Conservation (phyloP, 2,888 invertebrate species). For the Graphium colonna region DNA sequence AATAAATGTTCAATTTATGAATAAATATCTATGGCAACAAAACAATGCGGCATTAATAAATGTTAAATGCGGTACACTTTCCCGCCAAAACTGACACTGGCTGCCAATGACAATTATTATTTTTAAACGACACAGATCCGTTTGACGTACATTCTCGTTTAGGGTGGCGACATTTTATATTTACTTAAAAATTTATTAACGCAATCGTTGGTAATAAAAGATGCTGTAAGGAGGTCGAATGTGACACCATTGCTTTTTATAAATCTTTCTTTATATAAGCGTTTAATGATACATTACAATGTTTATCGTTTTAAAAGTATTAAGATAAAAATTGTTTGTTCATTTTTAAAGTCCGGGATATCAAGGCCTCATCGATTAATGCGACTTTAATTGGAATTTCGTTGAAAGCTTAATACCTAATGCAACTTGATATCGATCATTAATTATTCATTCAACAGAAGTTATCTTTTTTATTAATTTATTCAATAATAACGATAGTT, state of each 20-base stretch:
- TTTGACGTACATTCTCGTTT: constrained; percentile 47
- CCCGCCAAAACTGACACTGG: background rate
- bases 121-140: constrained; percentile 53
- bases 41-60: background rate
- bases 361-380: constrained; percentile 16
- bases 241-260: constrained; percentile 47
- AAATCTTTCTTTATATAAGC: constrained; percentile 44
- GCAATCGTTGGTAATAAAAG: constrained; percentile 57
- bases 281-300: constrained; percentile 24
- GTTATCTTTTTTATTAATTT: too few species aligned
- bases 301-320: constrained; percentile 1
- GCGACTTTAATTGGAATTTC: background rate
- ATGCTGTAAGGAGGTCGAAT: constrained; percentile 62
- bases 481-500: too few species aligned
- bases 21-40: too few species aligned
- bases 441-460: too few species aligned
- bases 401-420: background rate
- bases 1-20: too few species aligned
- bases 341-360: constrained; percentile 13
- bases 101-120: constrained; percentile 14
- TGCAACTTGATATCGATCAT: too few species aligned
- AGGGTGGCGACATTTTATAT: constrained; percentile 41
- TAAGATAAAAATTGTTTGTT: constrained; percentile 1
- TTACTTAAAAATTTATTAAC: constrained; percentile 60
- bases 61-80: background rate